Base-by-base conservation (phyloP, 2,888 invertebrate genomes). In the Pantelozetes paolii region DNA sequence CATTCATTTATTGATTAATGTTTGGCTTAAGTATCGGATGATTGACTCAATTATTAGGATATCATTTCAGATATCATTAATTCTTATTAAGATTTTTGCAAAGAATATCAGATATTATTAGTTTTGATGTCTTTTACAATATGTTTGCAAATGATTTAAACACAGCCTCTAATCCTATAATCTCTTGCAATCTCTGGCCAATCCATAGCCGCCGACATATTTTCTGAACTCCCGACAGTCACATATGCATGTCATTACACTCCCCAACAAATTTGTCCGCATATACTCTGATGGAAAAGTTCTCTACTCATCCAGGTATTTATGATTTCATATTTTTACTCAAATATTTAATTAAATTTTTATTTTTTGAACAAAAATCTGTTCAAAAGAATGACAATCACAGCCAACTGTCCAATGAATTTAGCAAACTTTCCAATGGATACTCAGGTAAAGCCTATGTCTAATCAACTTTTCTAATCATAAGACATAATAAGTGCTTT, bases 391-490 rank as follows among this genome's bases (percentile, higher is more conserved):
- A 82, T 94, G 80, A 94, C 94, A 71, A 92, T 94, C 80, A 94
- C 94, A 85, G 94, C 94, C 1, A 92, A 91, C 80, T 94, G 94
- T 81, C 92, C 93, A 5, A 95, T 94, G 94, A 90, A 93, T 80
- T 85, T 94, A 64, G 86, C 89, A 78, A 91, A 90, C 82, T 95
- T 94, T 84, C 95, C 94, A 11, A 91, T 95, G 91, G 94, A 95
- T 83, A 87, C 89, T 28, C 94, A 73, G 42, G 73, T 73, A 69
- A 42, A 57, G n/a, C n/a, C 50, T 26, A 18, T 28, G n/a, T 18
- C 9, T 50, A 50, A 50, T 6, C 18, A n/a, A 18, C 0, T 62
- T 5, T 62, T 62, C 6, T 62, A 62, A 32, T 62, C n/a, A n/a
- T n/a, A 30, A 28, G n/a, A 57, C 18, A 9, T n/a, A 50, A 13